Conservation (phyloP, 1,140 invertebrate species). For the Globodera ellingtonae region DNA sequence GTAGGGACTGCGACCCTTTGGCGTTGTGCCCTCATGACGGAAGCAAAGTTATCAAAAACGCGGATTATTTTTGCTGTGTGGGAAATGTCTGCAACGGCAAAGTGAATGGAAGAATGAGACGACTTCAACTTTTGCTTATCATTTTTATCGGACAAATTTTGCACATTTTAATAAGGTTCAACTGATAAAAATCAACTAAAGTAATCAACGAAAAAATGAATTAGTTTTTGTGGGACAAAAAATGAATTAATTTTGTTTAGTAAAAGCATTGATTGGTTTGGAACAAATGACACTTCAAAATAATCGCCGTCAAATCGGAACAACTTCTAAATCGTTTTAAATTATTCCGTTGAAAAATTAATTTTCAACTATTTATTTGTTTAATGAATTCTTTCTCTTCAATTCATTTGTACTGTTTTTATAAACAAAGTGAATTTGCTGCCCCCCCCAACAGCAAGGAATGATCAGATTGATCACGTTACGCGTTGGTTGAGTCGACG, state of each 20-base stretch:
- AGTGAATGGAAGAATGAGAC: neutral
- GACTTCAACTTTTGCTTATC: neutral
- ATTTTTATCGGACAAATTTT: neutral
- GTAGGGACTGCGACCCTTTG: slow-evolving; percentile 6
- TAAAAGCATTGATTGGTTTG: no score
- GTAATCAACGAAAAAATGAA: neutral
- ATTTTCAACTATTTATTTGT: no score
- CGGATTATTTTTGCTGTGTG: slow-evolving; percentile 5
- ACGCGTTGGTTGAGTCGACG: no score
- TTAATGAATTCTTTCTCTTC: no score
- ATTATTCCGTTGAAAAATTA: no score
- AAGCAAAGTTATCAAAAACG: slow-evolving; percentile 4
- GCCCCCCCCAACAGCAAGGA: neutral
- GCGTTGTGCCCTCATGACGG: slow-evolving; percentile 4
- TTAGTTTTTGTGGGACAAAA: no score
- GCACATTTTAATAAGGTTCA: neutral
- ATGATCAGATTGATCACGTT: neutral
- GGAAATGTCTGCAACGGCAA: slow-evolving; percentile 3
- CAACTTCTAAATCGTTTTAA: no score
- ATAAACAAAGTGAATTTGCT: no score
- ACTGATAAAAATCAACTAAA: neutral
- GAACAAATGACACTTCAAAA: no score
- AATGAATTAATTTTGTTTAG: no score
- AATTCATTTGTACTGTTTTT: no score
- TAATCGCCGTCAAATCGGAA: no score